These are phyloP conservation scores for Adrianichthys oophorus DNA, from an alignment of 2,797 vertebrate species.

Conservation along the genomic window DNA sequence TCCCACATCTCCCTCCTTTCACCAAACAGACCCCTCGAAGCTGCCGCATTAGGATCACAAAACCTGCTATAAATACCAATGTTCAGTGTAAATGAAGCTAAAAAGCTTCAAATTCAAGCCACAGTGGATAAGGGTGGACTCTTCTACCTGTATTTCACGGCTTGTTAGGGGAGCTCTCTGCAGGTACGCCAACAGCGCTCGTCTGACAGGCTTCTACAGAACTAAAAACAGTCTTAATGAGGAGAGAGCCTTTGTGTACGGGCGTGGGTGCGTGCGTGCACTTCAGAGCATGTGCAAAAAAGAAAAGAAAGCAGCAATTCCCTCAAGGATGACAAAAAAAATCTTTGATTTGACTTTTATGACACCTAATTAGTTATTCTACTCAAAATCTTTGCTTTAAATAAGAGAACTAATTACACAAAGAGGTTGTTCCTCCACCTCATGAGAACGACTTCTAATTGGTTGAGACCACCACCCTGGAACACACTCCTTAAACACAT, in stretches of 20 bases:
- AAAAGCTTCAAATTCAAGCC: slow-evolving; percentile 76
- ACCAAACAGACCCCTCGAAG: slow-evolving; percentile 76
- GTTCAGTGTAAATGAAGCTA: slow-evolving; percentile 84
- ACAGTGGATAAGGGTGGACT: slow-evolving; percentile 75
- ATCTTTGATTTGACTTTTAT: slow-evolving; percentile 93
- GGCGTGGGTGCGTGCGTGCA: slow-evolving; percentile 40
- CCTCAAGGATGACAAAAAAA: slow-evolving; percentile 85
- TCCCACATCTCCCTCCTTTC: slow-evolving; percentile 59
- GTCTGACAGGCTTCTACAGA: slow-evolving; percentile 83
- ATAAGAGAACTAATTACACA: slow-evolving; percentile 94
- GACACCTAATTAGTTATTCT: slow-evolving; percentile 95
- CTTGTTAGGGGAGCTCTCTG: slow-evolving; percentile 85
- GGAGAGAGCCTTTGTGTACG: slow-evolving; percentile 71
- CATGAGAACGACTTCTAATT: slow-evolving; percentile 84
- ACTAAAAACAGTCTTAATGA: slow-evolving; percentile 90
- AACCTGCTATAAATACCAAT: slow-evolving; percentile 85
- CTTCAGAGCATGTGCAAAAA: slow-evolving; percentile 44
- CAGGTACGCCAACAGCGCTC: slow-evolving; percentile 80
- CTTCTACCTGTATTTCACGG: slow-evolving; percentile 85
- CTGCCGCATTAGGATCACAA: slow-evolving; percentile 82
- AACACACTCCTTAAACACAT: slow-evolving; percentile 68
- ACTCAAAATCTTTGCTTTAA: slow-evolving; percentile 93
- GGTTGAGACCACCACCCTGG: slow-evolving; percentile 80
- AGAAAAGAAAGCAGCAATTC: slow-evolving; percentile 75
- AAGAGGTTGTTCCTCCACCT: slow-evolving; percentile 87